Base-by-base conservation (phyloP, 2,797 vertebrate genomes). In the Enteromius radiatus region DNA sequence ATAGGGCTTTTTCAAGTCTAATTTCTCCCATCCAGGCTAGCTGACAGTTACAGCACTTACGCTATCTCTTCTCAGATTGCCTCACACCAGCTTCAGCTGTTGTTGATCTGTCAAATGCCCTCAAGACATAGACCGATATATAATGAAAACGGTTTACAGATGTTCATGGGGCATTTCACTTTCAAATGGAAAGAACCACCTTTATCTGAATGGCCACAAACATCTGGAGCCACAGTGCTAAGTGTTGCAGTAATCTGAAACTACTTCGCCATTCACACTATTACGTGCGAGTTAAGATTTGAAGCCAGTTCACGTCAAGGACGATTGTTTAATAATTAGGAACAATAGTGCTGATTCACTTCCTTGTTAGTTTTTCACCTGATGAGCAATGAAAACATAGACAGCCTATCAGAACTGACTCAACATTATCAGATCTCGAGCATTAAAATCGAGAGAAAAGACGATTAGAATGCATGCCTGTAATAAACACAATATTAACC, bases 21-120 rank as follows among this genome's bases (percentile, higher is more conserved):
- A 71, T 52, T 84, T 71, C 70, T 56, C 43, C 45, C 70, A 73
- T 74, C 11, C 45, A 76, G 47, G 21, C 82, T 15, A 43, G 31
- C 12, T 31, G 78, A 85, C 78, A 83, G 45, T 78, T 84, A 78
- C 59, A 68, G 31, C n/a, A 41, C 63, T 77, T 79, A 56, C 9
- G 0, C n/a, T 68, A 49, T 76, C 67, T 76, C 69, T 49, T 84
- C 47, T 47, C 65, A 23, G 56, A 86, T 78, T 31, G 49, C 26
- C 71, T 63, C 69, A 52, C 56, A 63, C 78, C 80, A 41, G 26
- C n/a, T 78, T 80, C 73, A 78, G 84, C 80, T 83, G 80, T 56
- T 68, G 68, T 38, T 80, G 82, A 84, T 84, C 69, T 68, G 9
- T 68, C 41, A 41, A 65, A 76, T 69, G 63, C 83, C 82, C 81